Evolutionary conservation across 2,113 vertebrate genomes (phyloP).

Genomic region (Canis aureus): DNA sequence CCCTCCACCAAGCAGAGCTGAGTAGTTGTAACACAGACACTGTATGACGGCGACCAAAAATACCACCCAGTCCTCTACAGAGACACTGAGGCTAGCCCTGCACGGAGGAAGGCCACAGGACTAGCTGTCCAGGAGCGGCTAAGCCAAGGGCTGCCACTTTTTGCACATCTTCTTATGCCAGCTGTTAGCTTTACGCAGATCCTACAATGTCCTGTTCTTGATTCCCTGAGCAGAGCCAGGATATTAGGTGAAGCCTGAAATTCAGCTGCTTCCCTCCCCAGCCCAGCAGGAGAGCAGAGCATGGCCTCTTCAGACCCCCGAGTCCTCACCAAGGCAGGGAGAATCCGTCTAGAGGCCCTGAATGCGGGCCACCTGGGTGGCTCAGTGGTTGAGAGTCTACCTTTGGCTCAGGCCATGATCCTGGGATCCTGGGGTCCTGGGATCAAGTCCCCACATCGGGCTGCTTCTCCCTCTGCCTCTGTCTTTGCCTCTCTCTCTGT

Average conservation of each 20-base stretch:
- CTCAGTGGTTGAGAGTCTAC: no score
- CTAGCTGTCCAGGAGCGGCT: not conserved
- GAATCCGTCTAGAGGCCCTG: not conserved
- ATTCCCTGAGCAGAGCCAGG: not conserved
- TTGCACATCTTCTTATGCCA: not conserved
- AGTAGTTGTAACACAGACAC: not conserved
- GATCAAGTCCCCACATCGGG: no score
- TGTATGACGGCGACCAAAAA: no score
- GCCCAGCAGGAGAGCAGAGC: not conserved
- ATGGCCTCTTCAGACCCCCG: not conserved
- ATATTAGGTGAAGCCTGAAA: not conserved
- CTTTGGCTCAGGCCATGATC: no score
- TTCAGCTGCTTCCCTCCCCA: not conserved
- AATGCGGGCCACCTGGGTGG: no score
- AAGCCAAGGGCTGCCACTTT: not conserved
- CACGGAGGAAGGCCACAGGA: not conserved
- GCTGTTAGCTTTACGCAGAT: not conserved
- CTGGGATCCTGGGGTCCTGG: no score
- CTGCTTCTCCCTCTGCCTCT: no score
- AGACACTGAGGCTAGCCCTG: not conserved
- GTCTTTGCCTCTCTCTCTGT: no score
- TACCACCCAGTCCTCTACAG: not conserved
- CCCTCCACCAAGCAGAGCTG: not conserved
- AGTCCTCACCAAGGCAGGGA: not conserved
- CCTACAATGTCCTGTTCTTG: not conserved